These are phyloP conservation scores for Hirtodrosophila duncani DNA, from an alignment of 2,888 invertebrate genomes.

Conservation along the genomic window DNA sequence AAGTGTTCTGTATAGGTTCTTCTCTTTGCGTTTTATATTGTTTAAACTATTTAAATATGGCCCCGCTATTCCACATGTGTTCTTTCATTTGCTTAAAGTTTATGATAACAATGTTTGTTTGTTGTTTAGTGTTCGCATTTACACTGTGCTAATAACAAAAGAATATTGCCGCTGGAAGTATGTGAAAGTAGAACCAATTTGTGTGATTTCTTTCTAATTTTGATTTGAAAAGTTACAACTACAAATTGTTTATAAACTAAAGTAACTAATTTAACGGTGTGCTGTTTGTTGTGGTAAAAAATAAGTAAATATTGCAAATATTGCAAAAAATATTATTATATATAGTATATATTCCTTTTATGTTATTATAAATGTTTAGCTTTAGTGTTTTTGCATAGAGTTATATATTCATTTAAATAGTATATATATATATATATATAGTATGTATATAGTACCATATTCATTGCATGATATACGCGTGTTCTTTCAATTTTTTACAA, in stretches of 20 bases:
- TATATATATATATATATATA: slow-evolving; percentile 24
- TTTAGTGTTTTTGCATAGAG: slow-evolving; percentile 20
- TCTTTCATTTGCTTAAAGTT: slow-evolving; percentile 58
- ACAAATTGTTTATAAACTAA: slow-evolving; percentile 40
- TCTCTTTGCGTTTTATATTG: slow-evolving; percentile 32
- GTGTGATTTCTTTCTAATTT: slow-evolving; percentile 3
- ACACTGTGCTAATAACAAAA: slow-evolving; percentile 41
- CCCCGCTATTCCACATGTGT: slow-evolving; percentile 79
- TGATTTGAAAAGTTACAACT: slow-evolving; percentile 23
- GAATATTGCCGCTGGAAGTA: slow-evolving; percentile 12
- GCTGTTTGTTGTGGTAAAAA: slow-evolving; percentile 49
- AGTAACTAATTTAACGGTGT: slow-evolving; percentile 39
- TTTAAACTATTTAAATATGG: slow-evolving; percentile 77
- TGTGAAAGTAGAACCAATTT: slow-evolving; percentile 10
- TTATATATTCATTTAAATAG: slow-evolving; percentile 23
- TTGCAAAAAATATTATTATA: slow-evolving; percentile 42
- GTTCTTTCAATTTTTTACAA: slow-evolving; percentile 15
- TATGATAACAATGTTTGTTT: slow-evolving; percentile 53
- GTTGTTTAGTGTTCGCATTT: slow-evolving; percentile 22
- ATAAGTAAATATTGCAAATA: slow-evolving; percentile 53
- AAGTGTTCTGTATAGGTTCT: slow-evolving; percentile 6
- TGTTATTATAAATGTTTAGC: slow-evolving; percentile 20
- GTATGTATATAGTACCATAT: slow-evolving; percentile 56
- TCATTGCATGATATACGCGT: slow-evolving; percentile 46
- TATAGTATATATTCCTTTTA: slow-evolving; percentile 5